These are phyloP conservation scores for Zoanthus sansibaricus DNA, from an alignment of 92 coral and sea anemone genomes.

Conservation along the genomic window DNA sequence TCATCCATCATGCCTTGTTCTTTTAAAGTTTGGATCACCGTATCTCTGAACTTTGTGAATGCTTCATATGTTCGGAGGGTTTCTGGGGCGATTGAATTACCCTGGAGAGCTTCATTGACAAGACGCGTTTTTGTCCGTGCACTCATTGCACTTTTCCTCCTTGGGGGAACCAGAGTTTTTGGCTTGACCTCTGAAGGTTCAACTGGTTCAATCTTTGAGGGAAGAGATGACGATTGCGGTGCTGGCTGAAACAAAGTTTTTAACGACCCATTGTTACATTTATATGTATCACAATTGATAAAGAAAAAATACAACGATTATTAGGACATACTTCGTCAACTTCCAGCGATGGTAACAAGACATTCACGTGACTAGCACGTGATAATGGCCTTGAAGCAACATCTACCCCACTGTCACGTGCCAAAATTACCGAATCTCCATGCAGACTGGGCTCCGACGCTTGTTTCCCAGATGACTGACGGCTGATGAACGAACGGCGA, in stretches of 20 bases:
- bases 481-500: conserved; percentile 77
- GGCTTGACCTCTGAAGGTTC: conserved; percentile 21
- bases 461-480: conserved; percentile 47
- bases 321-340: conserved; percentile 53
- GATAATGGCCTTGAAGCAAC: conserved; percentile 85
- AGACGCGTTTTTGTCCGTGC: conserved; percentile 92
- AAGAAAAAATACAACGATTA: neutral
- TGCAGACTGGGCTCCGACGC: conserved; percentile 71
- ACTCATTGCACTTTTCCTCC: conserved; percentile 75
- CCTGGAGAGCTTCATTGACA: conserved; percentile 86
- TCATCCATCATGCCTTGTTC: conserved; percentile 77
- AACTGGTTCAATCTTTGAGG: neutral
- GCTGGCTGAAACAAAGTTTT: neutral
- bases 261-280: neutral
- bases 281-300: neutral
- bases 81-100: conserved; percentile 86
- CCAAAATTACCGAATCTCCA: conserved; percentile 58
- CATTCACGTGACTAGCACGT: conserved; percentile 47
- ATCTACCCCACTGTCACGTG: conserved; percentile 97
- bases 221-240: neutral
- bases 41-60: conserved; percentile 71
- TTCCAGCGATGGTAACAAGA: conserved; percentile 62
- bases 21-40: conserved; percentile 75
- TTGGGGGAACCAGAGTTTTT: conserved; percentile 56
- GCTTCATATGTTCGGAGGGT: conserved; percentile 84